These are phyloP conservation scores for Psittacara wagleri DNA, from an alignment of 2,113 vertebrate species.

Conservation along the genomic window DNA sequence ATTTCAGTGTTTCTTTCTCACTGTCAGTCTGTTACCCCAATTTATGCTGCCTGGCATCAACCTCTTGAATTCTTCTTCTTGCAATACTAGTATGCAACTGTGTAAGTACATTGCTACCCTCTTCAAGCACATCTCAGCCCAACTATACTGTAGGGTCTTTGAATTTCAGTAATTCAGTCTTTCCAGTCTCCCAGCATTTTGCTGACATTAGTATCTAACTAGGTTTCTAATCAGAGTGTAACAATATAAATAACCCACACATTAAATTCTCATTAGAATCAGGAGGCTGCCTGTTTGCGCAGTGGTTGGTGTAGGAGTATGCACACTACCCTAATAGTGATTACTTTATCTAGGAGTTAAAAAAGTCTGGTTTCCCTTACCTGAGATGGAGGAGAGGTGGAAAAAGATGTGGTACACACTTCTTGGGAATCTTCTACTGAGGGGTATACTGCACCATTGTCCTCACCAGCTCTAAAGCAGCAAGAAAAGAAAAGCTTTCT, in stretches of 20 bases:
- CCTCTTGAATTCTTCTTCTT: not conserved
- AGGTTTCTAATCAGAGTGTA: not conserved
- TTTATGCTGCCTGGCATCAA: not conserved
- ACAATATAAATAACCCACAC: not conserved
- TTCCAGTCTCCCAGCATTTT: not conserved
- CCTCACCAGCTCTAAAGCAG: constrained; percentile 79
- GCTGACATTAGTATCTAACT: not conserved
- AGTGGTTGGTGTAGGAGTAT: not conserved
- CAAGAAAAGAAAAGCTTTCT: constrained; percentile 4
- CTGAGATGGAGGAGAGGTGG: constrained; percentile 97
- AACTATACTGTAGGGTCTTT: not conserved
- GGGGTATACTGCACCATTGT: constrained; percentile 78
- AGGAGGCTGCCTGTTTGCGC: not conserved
- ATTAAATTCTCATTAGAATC: not conserved
- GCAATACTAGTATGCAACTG: not conserved
- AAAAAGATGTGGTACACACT: constrained; percentile 97
- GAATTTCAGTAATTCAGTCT: not conserved
- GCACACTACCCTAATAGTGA: not conserved
- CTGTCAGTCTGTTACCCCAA: not conserved
- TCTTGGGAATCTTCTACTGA: constrained; percentile 97
- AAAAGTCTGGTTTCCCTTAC: constrained; percentile 67
- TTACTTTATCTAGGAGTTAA: not conserved
- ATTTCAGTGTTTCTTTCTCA: not conserved
- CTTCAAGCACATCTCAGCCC: not conserved
- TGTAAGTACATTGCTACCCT: not conserved